Conservation (phyloP, 2,797 vertebrate genomes). For the Cheirogaleus major region DNA sequence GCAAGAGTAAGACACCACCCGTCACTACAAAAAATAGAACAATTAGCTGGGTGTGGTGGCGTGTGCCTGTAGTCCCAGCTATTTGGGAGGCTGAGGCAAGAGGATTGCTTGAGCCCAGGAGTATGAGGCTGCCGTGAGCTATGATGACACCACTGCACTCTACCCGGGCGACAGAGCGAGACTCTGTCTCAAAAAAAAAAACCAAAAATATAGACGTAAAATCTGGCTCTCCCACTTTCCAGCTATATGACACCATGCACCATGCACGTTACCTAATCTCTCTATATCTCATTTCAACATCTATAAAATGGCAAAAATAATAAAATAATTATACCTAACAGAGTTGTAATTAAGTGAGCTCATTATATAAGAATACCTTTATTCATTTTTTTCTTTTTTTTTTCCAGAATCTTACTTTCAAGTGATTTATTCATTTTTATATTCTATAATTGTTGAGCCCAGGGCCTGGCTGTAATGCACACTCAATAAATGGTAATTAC, state of each 20-base stretch:
- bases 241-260: neutral
- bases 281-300: neutral
- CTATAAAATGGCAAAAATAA: conserved; percentile 27
- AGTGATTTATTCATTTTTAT: neutral
- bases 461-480: neutral
- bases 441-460: neutral
- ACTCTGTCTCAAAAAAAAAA: neutral
- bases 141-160: neutral
- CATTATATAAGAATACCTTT: conserved; percentile 8
- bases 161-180: neutral
- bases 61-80: neutral
- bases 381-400: neutral
- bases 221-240: neutral
- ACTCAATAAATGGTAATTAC: neutral
- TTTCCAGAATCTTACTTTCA: too few species aligned
- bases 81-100: neutral
- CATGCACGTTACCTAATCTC: neutral
- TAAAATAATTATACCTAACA: neutral
- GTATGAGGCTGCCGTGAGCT: neutral
- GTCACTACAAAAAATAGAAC: neutral
- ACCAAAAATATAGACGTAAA: neutral
- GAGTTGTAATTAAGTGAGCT: neutral
- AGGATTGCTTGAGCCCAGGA: neutral
- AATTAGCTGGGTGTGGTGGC: neutral
- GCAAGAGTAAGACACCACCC: neutral